Percentiles rank a stretch among this genome's conserved stretches.
phyloP scores from a whole-genome alignment of 1,140 invertebrate genomes.

The Hyles euphorbiae region DNA sequence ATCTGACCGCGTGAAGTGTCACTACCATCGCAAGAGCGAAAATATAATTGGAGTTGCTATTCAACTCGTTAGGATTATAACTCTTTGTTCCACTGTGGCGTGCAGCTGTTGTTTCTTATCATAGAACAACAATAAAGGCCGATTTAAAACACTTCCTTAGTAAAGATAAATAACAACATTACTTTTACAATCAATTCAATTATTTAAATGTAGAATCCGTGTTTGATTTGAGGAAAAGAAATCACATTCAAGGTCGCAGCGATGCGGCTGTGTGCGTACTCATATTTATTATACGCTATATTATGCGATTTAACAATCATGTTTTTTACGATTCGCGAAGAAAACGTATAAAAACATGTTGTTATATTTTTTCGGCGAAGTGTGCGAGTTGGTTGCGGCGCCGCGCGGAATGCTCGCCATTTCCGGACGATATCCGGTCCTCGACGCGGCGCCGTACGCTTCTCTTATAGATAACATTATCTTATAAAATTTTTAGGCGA shows the following conservation, averaged over 20 bases:
- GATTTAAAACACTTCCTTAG: slow-evolving; percentile 59
- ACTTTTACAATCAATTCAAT: not conserved
- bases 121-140: slow-evolving; percentile 54
- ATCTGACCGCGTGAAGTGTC: slow-evolving; percentile 37
- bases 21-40: slow-evolving; percentile 28
- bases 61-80: slow-evolving; percentile 51
- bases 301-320: slow-evolving; percentile 15
- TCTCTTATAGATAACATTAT: slow-evolving; percentile 43
- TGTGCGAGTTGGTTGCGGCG: slow-evolving; percentile 53
- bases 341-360: slow-evolving; percentile 14
- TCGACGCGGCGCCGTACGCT: slow-evolving; percentile 37
- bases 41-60: slow-evolving; percentile 50
- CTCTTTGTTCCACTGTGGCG: slow-evolving; percentile 58
- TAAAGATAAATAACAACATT: slow-evolving; percentile 48
- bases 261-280: not conserved
- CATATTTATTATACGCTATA: not conserved
- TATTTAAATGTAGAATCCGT: no score
- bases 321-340: slow-evolving; percentile 11
- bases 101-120: slow-evolving; percentile 64
- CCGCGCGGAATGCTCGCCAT: slow-evolving; percentile 68
- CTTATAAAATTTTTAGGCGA: slow-evolving; percentile 7
- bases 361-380: slow-evolving; percentile 44
- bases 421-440: slow-evolving; percentile 69
- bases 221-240: slow-evolving; percentile 5
- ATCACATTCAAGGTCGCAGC: not conserved